Conservation (phyloP, 1,140 invertebrate genomes). For the Schmidtea mediterranea region DNA sequence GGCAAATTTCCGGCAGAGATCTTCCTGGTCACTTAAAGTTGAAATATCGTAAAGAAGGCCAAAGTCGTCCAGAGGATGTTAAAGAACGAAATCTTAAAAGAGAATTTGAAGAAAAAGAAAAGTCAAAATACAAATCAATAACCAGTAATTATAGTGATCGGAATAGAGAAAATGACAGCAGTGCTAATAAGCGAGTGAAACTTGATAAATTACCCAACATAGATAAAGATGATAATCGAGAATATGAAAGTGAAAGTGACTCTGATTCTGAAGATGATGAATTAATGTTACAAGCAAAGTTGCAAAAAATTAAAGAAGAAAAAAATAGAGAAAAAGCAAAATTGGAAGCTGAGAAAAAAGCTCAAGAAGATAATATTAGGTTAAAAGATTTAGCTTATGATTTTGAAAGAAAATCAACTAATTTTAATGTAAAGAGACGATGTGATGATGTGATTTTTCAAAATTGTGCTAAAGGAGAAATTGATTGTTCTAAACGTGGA, state of each 20-base stretch:
- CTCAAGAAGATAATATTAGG: slow-evolving; percentile 76
- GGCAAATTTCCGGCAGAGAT: slow-evolving; percentile 91
- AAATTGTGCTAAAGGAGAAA: slow-evolving; percentile 83
- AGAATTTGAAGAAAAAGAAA: slow-evolving; percentile 73
- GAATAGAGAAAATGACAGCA: slow-evolving; percentile 1
- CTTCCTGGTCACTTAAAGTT: slow-evolving; percentile 78
- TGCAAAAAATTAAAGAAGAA: slow-evolving; percentile 84
- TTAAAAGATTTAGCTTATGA: slow-evolving; percentile 35
- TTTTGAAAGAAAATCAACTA: slow-evolving; percentile 10
- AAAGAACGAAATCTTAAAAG: slow-evolving; percentile 65
- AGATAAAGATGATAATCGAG: slow-evolving; percentile 10
- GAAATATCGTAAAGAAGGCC: slow-evolving; percentile 88
- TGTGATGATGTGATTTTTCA: slow-evolving; percentile 99
- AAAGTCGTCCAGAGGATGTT: slow-evolving; percentile 64
- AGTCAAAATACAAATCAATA: slow-evolving; percentile 11
- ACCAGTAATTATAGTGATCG: neutral
- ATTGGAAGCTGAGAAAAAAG: slow-evolving; percentile 51
- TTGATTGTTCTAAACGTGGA: slow-evolving; percentile 46
- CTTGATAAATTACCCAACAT: too few species aligned
- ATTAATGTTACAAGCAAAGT: slow-evolving; percentile 46
- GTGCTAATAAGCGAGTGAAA: too few species aligned
- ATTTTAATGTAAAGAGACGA: slow-evolving; percentile 43
- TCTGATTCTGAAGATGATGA: slow-evolving; percentile 74
- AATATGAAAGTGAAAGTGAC: slow-evolving; percentile 20
- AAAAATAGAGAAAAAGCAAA: slow-evolving; percentile 58